Evolutionary conservation across 2,113 vertebrate genomes (phyloP), one percentile per base, ranked within the genome.

Genomic region (Pseudois nayaur): DNA sequence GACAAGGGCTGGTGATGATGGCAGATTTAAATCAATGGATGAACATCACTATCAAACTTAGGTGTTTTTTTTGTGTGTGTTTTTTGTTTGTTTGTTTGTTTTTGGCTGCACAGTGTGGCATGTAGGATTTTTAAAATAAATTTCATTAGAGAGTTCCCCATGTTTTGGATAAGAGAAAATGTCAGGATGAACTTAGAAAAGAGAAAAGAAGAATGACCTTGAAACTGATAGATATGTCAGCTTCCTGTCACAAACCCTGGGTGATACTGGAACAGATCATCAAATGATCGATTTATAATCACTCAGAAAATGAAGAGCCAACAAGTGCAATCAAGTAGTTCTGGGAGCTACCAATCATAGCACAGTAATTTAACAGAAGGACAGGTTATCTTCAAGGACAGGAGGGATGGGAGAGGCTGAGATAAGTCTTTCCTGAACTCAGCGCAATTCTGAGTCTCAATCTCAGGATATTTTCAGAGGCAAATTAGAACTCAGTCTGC

Each of bases 231-330:
- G 50, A 92, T 45, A 50, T 76, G 64, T 81, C 59, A 88, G 29
- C 50, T 95, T 90, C 89, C 93, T 43, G 40, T 94, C 85, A 92
- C 27, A 94, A 76, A 94, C 40, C 11, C 52, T 89, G 16, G 21
- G 15, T 92, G 64, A n/a, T 52, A 48, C 71, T 67, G 6, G 36
- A 83, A 62, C 29, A 92, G 71, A 95, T 94, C 54, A 86, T 45
- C 87, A 94, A 89, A 78, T 31, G 87, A 95, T 85, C 5, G 3
- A 91, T 88, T 87, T 92, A 85, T 85, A 89, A 93, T 93, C 91
- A 79, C 54, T 94, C 59, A 27, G 86, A 93, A 96, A 97, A 93
- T 92, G 85, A 87, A 93, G 11, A 91, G 27, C 54, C 85, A 91
- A 64, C 54, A 88, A 92, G 43, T 52, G 11, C 27, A 76, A 48